These are phyloP conservation scores for Eupithecia dodoneata DNA, from an alignment of 2,888 invertebrate species.

Conservation along the genomic window DNA sequence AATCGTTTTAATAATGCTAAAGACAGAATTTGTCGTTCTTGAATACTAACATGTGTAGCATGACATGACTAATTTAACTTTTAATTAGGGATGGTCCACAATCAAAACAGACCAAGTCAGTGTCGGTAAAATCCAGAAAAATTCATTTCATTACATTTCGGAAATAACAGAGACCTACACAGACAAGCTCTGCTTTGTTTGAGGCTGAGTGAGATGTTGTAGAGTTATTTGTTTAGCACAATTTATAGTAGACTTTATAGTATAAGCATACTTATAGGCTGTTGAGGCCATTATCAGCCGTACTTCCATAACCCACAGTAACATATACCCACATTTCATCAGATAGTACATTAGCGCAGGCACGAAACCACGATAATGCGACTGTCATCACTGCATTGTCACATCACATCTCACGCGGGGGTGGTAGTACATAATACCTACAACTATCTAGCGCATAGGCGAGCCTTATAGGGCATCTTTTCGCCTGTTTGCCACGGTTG, in stretches of 20 bases:
- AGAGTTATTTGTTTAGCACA: neutral
- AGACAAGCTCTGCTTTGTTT: neutral
- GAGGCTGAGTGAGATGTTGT: neutral
- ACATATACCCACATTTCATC: constrained; percentile 1
- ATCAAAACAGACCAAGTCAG: neutral
- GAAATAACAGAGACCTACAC: neutral
- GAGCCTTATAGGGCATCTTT: neutral
- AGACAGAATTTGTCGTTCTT: neutral
- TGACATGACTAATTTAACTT: too few species aligned
- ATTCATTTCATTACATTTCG: neutral
- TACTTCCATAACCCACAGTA: neutral
- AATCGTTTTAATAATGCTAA: neutral
- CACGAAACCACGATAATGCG: constrained; percentile 1
- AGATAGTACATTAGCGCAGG: constrained; percentile 4
- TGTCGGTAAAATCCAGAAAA: neutral
- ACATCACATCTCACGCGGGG: neutral
- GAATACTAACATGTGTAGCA: too few species aligned
- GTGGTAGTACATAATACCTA: neutral
- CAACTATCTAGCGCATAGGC: neutral
- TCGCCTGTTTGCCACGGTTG: neutral
- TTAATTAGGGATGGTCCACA: neutral
- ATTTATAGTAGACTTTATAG: neutral
- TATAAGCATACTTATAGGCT: neutral
- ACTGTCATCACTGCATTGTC: neutral
- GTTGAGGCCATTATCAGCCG: neutral